phyloP scores from a whole-genome alignment of 1,140 invertebrate genomes.

The Papilio dardanus region DNA sequence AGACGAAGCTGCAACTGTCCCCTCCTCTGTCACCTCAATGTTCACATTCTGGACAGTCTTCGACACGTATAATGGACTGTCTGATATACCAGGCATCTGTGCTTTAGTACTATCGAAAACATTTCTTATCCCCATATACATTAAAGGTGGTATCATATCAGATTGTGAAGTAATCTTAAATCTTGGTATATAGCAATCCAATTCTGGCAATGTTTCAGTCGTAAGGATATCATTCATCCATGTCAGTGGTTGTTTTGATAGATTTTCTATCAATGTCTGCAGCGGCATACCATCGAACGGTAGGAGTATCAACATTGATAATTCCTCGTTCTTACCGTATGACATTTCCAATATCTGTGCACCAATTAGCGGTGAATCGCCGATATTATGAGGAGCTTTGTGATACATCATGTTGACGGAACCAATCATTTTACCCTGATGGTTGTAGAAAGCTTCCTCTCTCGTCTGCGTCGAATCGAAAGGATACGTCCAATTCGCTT shows the following conservation, averaged over 20 bases:
- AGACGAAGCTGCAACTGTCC: slow-evolving; percentile 86
- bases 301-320: slow-evolving; percentile 87
- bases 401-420: slow-evolving; percentile 83
- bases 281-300: slow-evolving; percentile 80
- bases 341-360: slow-evolving; percentile 86
- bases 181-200: slow-evolving; percentile 85
- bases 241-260: slow-evolving; percentile 79
- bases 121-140: slow-evolving; percentile 85
- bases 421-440: slow-evolving; percentile 76
- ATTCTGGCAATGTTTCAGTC: slow-evolving; percentile 72
- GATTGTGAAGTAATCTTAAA: slow-evolving; percentile 83
- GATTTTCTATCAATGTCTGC: slow-evolving; percentile 68
- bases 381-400: slow-evolving; percentile 70
- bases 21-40: slow-evolving; percentile 89
- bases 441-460: slow-evolving; percentile 77
- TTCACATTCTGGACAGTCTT: slow-evolving; percentile 86
- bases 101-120: slow-evolving; percentile 84
- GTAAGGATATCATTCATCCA: slow-evolving; percentile 79
- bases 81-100: slow-evolving; percentile 85
- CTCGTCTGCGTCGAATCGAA: slow-evolving; percentile 85
- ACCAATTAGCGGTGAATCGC: slow-evolving; percentile 74
- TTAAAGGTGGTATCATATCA: slow-evolving; percentile 83
- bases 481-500: slow-evolving; percentile 86
- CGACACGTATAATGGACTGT: slow-evolving; percentile 81
- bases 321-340: slow-evolving; percentile 84